A percentile compares a stretch with the other conserved stretches of the same genome.
Evolutionary conservation across 2,113 vertebrate species (phyloP).

Genomic region (Menura novaehollandiae): DNA sequence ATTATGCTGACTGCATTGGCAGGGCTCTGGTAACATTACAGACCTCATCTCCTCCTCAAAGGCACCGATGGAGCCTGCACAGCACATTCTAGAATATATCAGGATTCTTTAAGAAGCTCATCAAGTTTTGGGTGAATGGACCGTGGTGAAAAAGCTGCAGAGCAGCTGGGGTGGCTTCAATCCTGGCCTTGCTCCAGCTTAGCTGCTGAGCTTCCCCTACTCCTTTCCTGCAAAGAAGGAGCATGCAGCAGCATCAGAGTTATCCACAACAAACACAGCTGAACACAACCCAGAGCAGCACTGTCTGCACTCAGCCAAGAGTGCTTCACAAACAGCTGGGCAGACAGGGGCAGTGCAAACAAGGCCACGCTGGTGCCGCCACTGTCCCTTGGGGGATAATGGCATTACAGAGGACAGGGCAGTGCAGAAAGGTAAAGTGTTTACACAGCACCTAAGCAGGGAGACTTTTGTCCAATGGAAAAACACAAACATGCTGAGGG

Average conservation of each 20-base stretch:
- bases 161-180: neutral
- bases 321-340: neutral
- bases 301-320: neutral
- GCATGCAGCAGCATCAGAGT: neutral
- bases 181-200: neutral
- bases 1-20: neutral
- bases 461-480: neutral
- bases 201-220: neutral
- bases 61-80: neutral
- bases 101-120: neutral
- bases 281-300: neutral
- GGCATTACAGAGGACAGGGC: neutral
- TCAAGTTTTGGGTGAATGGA: neutral
- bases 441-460: neutral
- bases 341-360: neutral
- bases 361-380: neutral
- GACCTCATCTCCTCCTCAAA: neutral
- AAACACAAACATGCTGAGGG: neutral
- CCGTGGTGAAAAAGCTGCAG: neutral
- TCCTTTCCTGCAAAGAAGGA: neutral
- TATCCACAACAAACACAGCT: neutral
- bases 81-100: neutral
- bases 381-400: accelerated
- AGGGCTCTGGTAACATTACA: neutral
- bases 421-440: neutral